Evolutionary conservation across 2,113 vertebrate species (phyloP).

Genomic region (Bambusicola thoracicus): DNA sequence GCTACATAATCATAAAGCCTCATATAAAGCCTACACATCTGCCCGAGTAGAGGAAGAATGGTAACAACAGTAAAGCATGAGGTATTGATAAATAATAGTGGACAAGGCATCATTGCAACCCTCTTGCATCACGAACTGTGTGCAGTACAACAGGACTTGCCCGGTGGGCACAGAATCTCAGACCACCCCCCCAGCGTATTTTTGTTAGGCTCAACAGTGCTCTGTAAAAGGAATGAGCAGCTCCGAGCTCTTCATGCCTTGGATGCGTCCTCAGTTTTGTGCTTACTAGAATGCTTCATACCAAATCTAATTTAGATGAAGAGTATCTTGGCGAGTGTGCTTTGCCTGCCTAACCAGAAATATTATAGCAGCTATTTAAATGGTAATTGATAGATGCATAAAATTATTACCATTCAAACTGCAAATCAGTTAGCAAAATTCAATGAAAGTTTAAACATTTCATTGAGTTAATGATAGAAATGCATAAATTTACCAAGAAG

Average conservation of each 20-base stretch:
- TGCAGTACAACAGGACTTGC: not conserved
- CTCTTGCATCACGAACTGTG: not conserved
- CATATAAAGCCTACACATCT: not conserved
- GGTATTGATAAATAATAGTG: not conserved
- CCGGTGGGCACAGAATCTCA: not conserved
- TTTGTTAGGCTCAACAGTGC: not conserved
- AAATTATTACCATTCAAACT: constrained; percentile 59
- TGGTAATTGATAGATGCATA: constrained; percentile 63
- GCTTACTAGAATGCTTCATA: not conserved
- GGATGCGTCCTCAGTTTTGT: not conserved
- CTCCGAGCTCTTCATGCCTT: not conserved
- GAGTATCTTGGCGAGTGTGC: constrained; percentile 37
- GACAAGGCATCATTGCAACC: not conserved
- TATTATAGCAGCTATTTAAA: constrained; percentile 54
- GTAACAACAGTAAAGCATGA: not conserved
- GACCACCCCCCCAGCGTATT: not conserved
- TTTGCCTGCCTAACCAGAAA: constrained; percentile 68
- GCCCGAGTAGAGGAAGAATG: not conserved
- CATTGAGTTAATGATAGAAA: constrained; percentile 64
- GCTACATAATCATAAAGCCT: not conserved
- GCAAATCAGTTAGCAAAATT: constrained; percentile 62
- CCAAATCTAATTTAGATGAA: constrained; percentile 51
- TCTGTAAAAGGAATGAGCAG: not conserved
- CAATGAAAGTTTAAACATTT: constrained; percentile 59
- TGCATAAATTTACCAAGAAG: constrained; percentile 38